phyloP scores from a whole-genome alignment of 2,797 vertebrate species.

The Spatula versicolor region DNA sequence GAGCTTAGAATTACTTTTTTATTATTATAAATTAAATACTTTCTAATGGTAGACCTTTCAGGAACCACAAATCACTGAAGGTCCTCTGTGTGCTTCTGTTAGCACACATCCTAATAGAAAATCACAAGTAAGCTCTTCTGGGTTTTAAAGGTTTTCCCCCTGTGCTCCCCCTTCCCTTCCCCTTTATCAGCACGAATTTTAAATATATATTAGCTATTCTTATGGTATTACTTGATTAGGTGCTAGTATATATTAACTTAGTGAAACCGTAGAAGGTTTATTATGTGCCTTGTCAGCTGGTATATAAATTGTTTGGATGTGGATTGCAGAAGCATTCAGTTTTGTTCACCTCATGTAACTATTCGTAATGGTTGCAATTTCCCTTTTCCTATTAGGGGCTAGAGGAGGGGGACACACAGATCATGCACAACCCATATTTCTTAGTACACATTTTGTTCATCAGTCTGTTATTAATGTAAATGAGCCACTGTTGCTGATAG shows the following conservation, averaged over 20 bases:
- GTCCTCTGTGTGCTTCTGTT: neutral
- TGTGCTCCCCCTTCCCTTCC: fast-evolving
- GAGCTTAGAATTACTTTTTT: neutral
- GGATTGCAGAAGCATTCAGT: neutral
- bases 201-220: neutral
- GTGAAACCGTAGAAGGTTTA: neutral
- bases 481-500: neutral
- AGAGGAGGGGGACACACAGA: neutral
- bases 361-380: neutral
- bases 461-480: neutral
- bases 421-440: neutral
- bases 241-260: neutral
- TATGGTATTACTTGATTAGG: neutral
- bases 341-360: neutral
- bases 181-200: neutral
- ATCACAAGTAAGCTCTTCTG: neutral
- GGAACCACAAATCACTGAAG: neutral
- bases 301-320: neutral
- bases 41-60: neutral
- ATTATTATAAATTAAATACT: neutral
- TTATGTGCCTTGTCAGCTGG: neutral
- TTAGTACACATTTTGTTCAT: neutral
- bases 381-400: neutral
- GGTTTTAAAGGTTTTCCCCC: neutral
- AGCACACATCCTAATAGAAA: neutral